These are phyloP conservation scores for Scophthalmus maximus DNA, from an alignment of 2,113 vertebrate species.

Conservation along the genomic window DNA sequence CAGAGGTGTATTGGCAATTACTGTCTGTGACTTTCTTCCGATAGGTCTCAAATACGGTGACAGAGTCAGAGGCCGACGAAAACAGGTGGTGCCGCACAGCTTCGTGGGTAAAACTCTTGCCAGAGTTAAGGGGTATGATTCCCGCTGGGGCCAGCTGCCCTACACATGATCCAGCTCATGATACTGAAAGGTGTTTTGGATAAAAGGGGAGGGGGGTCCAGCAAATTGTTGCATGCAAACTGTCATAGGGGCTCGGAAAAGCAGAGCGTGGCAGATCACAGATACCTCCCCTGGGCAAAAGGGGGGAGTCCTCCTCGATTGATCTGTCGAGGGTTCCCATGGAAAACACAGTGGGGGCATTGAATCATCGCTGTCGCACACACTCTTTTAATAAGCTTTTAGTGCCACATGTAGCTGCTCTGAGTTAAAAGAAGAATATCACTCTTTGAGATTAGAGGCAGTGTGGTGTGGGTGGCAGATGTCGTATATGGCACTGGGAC, in stretches of 20 bases:
- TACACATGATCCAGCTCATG: slow-evolving; percentile 51
- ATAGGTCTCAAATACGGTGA: slow-evolving; percentile 5
- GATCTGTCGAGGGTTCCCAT: slow-evolving; percentile 15
- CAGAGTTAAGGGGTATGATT: slow-evolving; percentile 28
- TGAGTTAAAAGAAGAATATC: neutral
- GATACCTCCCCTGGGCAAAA: slow-evolving; percentile 52
- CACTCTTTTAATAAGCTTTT: slow-evolving; percentile 21
- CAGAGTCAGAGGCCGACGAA: neutral
- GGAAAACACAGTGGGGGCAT: slow-evolving; percentile 21
- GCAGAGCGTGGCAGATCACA: slow-evolving; percentile 47
- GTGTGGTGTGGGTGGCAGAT: slow-evolving; percentile 2
- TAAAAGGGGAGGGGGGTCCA: slow-evolving; percentile 51
- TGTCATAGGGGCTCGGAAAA: slow-evolving; percentile 52
- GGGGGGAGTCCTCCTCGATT: slow-evolving; percentile 23
- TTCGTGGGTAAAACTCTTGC: neutral
- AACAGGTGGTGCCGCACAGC: slow-evolving; percentile 41
- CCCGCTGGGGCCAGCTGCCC: slow-evolving; percentile 37
- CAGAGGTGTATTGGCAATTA: too few species aligned
- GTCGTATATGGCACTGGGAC: neutral
- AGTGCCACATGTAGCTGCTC: neutral
- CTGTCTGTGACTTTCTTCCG: neutral
- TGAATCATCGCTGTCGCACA: neutral
- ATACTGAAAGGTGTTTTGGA: slow-evolving; percentile 51
- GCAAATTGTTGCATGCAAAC: slow-evolving; percentile 51
- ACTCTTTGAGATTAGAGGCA: neutral